Base-by-base conservation (phyloP, 2,888 invertebrate species). In the Pocota personata region DNA sequence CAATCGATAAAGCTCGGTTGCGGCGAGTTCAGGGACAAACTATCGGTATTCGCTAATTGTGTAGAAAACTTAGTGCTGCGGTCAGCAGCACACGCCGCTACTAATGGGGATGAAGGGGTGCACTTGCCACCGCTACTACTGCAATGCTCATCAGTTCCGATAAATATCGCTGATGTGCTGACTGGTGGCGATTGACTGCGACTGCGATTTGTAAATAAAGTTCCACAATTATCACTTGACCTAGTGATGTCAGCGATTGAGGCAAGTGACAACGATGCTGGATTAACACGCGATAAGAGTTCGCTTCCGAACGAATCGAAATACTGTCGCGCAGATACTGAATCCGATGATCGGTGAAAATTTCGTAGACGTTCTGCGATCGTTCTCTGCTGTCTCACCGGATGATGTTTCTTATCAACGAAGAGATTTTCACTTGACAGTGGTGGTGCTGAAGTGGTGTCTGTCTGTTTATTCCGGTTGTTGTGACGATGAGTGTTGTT, bases 351-450 rank as follows among this genome's bases (percentile, higher is more conserved):
- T 72, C 86, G 82, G 40, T 72, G 76, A 67, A 86, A 86, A 55
- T 72, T 86, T 67, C 48, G 52, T 27, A 86, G 76, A 62, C 86
- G 86, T 57, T 86, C 86, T 32, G 86, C 82, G 66, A 86, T 60
- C 50, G 86, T 82, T 72, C 48, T 82, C 8, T 50, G 64, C 46
- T 72, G 69, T 24, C 21, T 84, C 7, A 37, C 46, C 76, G 40
- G 30, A 55, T 55, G 37, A 55, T 48, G 62, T 19, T 40, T 62
- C 82, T 86, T 86, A 82, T 86, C 80, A 82, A 30, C 43, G 4
- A 43, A 71, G 37, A 58, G 86, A 69, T 55, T 66, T 64, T 52
- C 75, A 6, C 4, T 24, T n/a, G 52, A 64, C 37, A 64, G 64
- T 21, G 3, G n/a, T 62, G 16, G 19, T 43, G 69, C 32, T 32